Base-by-base conservation (phyloP, 1,140 invertebrate genomes). In the Lordiphosa collinella region DNA sequence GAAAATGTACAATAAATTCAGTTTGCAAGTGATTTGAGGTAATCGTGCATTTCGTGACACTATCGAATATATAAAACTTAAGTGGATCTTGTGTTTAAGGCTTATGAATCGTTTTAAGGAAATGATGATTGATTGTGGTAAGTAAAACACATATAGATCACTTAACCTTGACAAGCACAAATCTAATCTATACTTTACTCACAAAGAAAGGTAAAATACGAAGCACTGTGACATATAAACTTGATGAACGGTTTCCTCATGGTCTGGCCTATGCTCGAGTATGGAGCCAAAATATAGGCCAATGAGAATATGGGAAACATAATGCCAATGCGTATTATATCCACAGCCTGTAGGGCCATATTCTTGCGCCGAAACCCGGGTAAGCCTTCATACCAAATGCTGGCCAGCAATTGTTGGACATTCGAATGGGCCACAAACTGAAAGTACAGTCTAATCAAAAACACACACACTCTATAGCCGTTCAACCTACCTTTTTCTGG, bases 341-440 rank as follows among this genome's bases (percentile, higher is more conserved):
- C 95, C 53, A 97, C 88, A 10, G 96, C 95, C 90, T 98, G 96
- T 13, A 98, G 92, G 3, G 97, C 91, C 93, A 98, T 98, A 90
- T 98, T 98, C 90, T 97, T 96, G 61, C 97, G 93, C n/a, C 98
- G 93, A 90, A 99, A 99, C 0, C 98, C 97, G 0, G 98, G 98
- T 36, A 99, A 91, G 22, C 97, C 97, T 89, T 99, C 97, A 90
- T 99, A 99, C 98, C 98, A 99, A 78, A 99, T 98, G 59, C 96
- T 98, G 3, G 98, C 97, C 62, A 99, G 91, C 48, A 99, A 91
- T 89, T 99, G 98, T 88, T 99, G 98, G 41, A 99, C 98, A 91
- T 99, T 99, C 2, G 98, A 96, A 90, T 99, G 98, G 22, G 98
- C 96, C 57, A 99, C 98, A 90, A 99, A 99, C 97, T 99, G 91